A percentile compares a stretch with the other conserved stretches of the same genome.
Evolutionary conservation across 1,140 invertebrate genomes (phyloP).

Genomic region (Hylyphantes graminicola): DNA sequence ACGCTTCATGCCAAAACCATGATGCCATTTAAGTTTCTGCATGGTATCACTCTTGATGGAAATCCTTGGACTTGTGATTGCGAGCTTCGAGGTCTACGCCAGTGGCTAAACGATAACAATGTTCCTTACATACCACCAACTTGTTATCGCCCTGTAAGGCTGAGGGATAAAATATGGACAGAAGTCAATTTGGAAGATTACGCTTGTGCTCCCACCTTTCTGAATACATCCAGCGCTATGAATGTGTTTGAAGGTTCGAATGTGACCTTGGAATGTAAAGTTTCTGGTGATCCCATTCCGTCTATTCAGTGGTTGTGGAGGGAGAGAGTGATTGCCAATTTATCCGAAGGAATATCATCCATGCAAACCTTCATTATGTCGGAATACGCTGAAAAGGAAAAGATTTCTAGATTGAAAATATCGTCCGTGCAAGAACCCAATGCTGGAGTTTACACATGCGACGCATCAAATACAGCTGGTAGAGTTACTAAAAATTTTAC

Average conservation of each 20-base stretch:
- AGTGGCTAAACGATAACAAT: slow-evolving; percentile 85
- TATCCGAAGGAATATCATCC: slow-evolving; percentile 76
- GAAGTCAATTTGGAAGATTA: slow-evolving; percentile 85
- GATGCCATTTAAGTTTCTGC: slow-evolving; percentile 77
- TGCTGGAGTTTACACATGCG: slow-evolving; percentile 86
- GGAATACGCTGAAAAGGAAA: slow-evolving; percentile 79
- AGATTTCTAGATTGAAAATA: slow-evolving; percentile 81
- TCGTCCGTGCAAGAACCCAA: slow-evolving; percentile 89
- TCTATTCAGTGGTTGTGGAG: slow-evolving; percentile 89
- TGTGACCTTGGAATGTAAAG: slow-evolving; percentile 82
- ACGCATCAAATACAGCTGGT: slow-evolving; percentile 82
- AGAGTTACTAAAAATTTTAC: slow-evolving; percentile 78
- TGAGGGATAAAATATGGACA: slow-evolving; percentile 62
- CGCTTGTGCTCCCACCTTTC: slow-evolving; percentile 85
- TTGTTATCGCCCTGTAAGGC: slow-evolving; percentile 75
- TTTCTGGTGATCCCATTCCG: slow-evolving; percentile 83
- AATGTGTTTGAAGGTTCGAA: slow-evolving; percentile 84
- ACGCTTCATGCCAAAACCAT: slow-evolving; percentile 79
- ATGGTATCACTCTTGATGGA: slow-evolving; percentile 80
- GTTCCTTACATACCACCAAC: slow-evolving; percentile 81
- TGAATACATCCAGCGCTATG: slow-evolving; percentile 77
- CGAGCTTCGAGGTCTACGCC: slow-evolving; percentile 81
- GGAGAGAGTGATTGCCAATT: slow-evolving; percentile 82
- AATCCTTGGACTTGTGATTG: slow-evolving; percentile 95
- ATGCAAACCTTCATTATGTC: slow-evolving; percentile 82